Evolutionary conservation across 30 jellyfish, hydroid and myxozoan species (phyloP).

Genomic region (Pseudorhiza aurosa): DNA sequence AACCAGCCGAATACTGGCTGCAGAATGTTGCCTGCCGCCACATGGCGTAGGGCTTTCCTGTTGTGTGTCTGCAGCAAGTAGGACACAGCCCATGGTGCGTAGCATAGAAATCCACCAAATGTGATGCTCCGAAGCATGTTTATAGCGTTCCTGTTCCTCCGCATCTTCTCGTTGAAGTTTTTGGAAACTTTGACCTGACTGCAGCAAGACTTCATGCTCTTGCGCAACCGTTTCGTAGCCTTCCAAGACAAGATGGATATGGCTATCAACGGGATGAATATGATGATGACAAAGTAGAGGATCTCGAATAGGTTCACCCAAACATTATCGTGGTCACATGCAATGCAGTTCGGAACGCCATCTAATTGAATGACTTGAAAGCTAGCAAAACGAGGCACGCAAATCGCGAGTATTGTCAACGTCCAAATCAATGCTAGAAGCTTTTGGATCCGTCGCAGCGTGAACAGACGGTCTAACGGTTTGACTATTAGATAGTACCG

Average conservation of each 20-base stretch:
- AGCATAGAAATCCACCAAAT: conserved; percentile 34
- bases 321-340: not conserved
- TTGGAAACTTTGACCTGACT: conserved; percentile 10
- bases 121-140: conserved; percentile 55
- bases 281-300: not conserved
- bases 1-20: conserved; percentile 34
- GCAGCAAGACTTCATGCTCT: conserved; percentile 23
- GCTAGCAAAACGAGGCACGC: conserved; percentile 1
- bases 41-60: not conserved
- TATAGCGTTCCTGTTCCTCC: conserved; percentile 51
- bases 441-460: not conserved
- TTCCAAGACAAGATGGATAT: conserved; percentile 11
- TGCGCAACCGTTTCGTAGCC: conserved; percentile 21
- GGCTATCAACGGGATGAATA: conserved; percentile 13
- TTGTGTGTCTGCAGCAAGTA: not conserved
- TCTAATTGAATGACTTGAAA: not conserved
- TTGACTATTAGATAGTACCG: conserved; percentile 46
- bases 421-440: conserved; percentile 33
- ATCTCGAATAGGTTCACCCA: not conserved
- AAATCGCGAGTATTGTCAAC: not conserved
- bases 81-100: conserved; percentile 46
- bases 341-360: conserved; percentile 2
- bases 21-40: not conserved
- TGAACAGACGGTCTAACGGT: conserved; percentile 48
- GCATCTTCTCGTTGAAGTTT: conserved; percentile 52